These are phyloP conservation scores for Urocyon cinereoargenteus DNA, from an alignment of 2,797 vertebrate genomes.

Conservation along the genomic window DNA sequence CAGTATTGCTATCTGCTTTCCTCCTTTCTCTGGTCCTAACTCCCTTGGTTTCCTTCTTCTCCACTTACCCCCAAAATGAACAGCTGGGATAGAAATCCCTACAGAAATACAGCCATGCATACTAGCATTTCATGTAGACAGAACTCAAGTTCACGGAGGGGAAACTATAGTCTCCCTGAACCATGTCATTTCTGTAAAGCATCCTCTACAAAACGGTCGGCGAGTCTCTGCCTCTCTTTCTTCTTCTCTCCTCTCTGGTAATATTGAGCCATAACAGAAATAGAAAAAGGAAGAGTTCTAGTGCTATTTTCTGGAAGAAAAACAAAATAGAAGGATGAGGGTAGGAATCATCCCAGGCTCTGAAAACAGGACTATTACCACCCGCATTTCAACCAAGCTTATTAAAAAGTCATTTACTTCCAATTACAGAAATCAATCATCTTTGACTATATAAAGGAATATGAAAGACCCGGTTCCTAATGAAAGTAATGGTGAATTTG, in stretches of 20 bases:
- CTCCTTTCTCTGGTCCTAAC: background rate
- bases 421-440: conserved; percentile 52
- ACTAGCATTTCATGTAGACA: background rate
- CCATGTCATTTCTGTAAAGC: background rate
- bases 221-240: background rate
- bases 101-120: background rate
- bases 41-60: background rate
- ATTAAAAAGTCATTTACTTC: conserved; percentile 69
- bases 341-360: conserved; percentile 37
- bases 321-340: background rate
- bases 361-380: conserved; percentile 21
- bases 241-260: background rate
- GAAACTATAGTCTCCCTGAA: background rate
- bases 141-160: background rate
- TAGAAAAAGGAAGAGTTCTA: background rate
- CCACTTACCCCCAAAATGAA: background rate
- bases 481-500: background rate
- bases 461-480: background rate
- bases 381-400: conserved; percentile 58
- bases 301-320: conserved; percentile 25
- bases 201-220: background rate
- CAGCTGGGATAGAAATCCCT: background rate
- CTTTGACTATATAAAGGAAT: conserved; percentile 38
- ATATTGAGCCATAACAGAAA: background rate
- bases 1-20: background rate